phyloP scores from a whole-genome alignment of 2,113 vertebrate species.

The Terrapene triunguis region DNA sequence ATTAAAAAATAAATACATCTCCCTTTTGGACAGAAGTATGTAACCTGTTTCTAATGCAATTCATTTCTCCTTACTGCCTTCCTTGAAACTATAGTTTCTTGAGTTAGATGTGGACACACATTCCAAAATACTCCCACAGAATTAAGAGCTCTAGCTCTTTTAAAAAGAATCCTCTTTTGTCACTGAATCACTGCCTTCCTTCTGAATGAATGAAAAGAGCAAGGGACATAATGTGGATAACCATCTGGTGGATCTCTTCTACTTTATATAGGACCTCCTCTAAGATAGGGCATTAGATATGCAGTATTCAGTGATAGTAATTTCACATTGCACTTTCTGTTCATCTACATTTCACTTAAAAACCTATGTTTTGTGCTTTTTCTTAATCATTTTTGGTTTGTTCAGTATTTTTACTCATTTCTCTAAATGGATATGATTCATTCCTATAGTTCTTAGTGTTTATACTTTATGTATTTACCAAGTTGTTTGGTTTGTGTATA shows the following conservation, averaged over 20 bases:
- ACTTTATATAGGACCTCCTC: background rate
- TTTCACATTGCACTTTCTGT: no score
- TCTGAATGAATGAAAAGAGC: background rate
- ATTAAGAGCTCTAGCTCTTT: background rate
- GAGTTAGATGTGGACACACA: rapidly evolving
- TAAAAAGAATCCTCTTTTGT: background rate
- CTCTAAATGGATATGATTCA: background rate
- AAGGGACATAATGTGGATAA: background rate
- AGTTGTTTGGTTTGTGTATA: background rate
- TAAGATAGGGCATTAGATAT: no score
- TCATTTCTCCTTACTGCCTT: background rate
- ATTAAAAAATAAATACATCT: background rate
- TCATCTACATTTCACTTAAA: background rate
- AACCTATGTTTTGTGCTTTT: no score
- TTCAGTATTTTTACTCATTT: background rate
- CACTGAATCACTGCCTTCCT: background rate
- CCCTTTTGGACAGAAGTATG: background rate
- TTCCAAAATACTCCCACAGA: background rate
- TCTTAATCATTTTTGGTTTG: background rate
- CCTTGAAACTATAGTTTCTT: background rate
- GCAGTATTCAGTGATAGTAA: background rate
- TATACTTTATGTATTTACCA: background rate
- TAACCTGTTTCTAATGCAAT: background rate
- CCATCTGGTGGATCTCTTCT: background rate
- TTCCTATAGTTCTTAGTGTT: background rate